These are phyloP conservation scores for Seriola quinqueradiata DNA, from an alignment of 2,113 vertebrate genomes.

Conservation along the genomic window DNA sequence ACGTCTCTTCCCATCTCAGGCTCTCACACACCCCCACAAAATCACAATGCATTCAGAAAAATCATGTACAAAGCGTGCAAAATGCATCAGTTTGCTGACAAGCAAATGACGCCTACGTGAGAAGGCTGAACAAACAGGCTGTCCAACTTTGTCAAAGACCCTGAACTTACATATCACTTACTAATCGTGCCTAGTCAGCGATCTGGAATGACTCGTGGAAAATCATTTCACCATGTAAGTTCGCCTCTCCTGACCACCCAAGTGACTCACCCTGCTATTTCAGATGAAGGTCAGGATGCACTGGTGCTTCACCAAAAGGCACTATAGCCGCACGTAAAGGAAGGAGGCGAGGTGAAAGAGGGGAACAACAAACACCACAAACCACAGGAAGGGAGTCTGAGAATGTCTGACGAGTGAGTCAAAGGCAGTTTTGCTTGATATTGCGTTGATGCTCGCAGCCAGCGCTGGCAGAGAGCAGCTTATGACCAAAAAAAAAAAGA, in stretches of 20 bases:
- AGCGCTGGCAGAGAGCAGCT: background rate
- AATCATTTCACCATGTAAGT: conserved; percentile 57
- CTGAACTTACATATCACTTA: conserved; percentile 58
- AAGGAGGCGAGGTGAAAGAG: conserved; percentile 56
- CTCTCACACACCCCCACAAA: conserved; percentile 38
- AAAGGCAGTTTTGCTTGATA: conserved; percentile 8
- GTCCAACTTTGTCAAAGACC: conserved; percentile 15
- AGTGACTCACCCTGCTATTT: conserved; percentile 78
- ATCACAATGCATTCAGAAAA: conserved; percentile 54
- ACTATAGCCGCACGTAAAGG: conserved; percentile 44
- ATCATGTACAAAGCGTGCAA: background rate
- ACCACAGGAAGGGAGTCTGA: conserved; percentile 48
- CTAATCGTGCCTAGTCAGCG: conserved; percentile 58
- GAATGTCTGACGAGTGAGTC: conserved; percentile 50
- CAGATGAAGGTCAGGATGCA: conserved; percentile 35
- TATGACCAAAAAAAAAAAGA: background rate
- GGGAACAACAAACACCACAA: conserved; percentile 67
- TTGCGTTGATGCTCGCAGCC: background rate
- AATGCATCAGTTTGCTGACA: conserved; percentile 37
- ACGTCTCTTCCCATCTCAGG: background rate
- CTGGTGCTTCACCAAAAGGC: conserved; percentile 39
- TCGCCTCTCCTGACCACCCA: conserved; percentile 61
- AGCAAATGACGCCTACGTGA: conserved; percentile 25
- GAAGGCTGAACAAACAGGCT: conserved; percentile 51
- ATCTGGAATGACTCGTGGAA: conserved; percentile 65